Conservation (phyloP, 2,888 invertebrate species). For the Sylvicola fuscatus region DNA sequence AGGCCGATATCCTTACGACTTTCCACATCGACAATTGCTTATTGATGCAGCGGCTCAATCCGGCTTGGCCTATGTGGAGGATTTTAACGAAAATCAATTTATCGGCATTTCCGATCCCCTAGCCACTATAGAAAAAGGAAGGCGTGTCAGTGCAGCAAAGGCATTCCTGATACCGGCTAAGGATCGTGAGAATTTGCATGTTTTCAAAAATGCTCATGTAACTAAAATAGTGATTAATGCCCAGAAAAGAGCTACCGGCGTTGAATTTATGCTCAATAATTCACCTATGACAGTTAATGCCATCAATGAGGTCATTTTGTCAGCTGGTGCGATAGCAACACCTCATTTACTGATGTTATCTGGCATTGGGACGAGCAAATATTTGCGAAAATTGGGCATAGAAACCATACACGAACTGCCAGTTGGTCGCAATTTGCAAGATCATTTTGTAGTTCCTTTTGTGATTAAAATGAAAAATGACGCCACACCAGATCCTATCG, state of each 20-base stretch:
- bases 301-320: constrained; percentile 48
- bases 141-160: constrained; percentile 51
- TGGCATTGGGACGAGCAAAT: constrained; percentile 46
- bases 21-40: constrained; percentile 34
- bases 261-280: constrained; percentile 26
- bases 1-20: constrained; percentile 17
- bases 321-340: constrained; percentile 58
- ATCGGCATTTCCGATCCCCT: constrained; percentile 29
- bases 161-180: constrained; percentile 37
- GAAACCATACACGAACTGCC: constrained; percentile 36
- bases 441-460: constrained; percentile 41
- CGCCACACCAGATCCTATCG: neutral
- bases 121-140: constrained; percentile 35
- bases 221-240: constrained; percentile 31
- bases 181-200: constrained; percentile 32
- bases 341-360: constrained; percentile 68
- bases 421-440: constrained; percentile 59
- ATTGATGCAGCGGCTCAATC: constrained; percentile 38
- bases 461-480: neutral
- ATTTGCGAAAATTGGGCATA: constrained; percentile 35
- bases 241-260: constrained; percentile 24
- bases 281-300: constrained; percentile 30
- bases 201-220: constrained; percentile 34
- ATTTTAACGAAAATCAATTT: constrained; percentile 29
- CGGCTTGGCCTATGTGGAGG: constrained; percentile 39